Base-by-base conservation (phyloP, 2,797 vertebrate species). In the Prunella strophiata region DNA sequence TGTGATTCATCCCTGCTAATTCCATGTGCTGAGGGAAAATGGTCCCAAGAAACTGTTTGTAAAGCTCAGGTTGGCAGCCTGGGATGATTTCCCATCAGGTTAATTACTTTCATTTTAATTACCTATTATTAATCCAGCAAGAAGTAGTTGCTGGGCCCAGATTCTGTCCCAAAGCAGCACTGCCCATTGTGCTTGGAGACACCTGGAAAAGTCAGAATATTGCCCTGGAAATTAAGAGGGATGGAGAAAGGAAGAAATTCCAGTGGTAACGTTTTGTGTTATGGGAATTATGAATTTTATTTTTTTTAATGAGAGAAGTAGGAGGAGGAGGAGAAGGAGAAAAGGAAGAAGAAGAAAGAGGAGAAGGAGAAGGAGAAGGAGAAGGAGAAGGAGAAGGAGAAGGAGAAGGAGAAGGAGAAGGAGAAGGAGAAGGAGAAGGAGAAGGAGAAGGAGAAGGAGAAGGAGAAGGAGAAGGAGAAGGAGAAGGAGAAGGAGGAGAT, bases 241-340 rank as follows among this genome's bases (percentile, higher is more conserved):
- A 15, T 22, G 29, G 50, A 38, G 12, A 27, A 14, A 40, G 71
- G 30, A 23, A 43, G 23, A 32, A 58, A 75, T 11, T 21, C 30
- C 30, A 27, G 9, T 10, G 70, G 8, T 22, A 22, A 22, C 12
- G 1, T 50, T 40, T 71, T 75, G 23, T 55, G 42, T 70, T 11
- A 2, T 7, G 48, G 32, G 32, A 63, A 22, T 23, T 30, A 9
- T 5, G 26, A 12, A 5, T 38, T 27, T 27, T 6, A 34, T 36
- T 36, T 36, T 57, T 57, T 57, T 59, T 59, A 38, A 38, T 38
- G 34, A 38, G 16, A 25, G 14, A 0, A 32, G 3, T 0, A 20
- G 6, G 1, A 15, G 12, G 1, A n/a, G 11, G 0, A 20, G 13
- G 0, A 10, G 18, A 1, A 43, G 4, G 1, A 36, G 6, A 0